phyloP scores from a whole-genome alignment of 2,113 vertebrate genomes.

The Cebus imitator region DNA sequence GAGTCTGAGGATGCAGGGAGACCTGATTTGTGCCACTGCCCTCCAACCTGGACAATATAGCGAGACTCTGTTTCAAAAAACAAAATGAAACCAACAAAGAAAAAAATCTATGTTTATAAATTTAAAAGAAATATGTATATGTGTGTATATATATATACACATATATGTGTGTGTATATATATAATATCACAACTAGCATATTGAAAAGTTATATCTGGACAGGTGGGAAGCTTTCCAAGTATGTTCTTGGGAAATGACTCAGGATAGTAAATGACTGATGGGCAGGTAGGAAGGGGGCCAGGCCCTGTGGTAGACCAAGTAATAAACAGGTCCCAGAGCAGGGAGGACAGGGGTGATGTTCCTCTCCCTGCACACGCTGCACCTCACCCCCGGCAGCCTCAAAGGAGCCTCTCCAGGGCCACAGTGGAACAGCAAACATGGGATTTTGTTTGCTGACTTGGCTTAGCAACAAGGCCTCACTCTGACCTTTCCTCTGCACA shows the following conservation, averaged over 20 bases:
- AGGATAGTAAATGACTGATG: neutral
- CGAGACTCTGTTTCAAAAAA: no score
- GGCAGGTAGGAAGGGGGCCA: neutral
- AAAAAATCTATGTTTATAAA: no score
- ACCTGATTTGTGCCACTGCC: no score
- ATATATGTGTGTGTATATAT: no score
- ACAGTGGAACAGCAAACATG: constrained; percentile 60
- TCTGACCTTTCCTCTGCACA: constrained; percentile 43
- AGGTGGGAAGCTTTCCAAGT: neutral
- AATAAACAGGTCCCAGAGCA: neutral
- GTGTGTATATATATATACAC: no score
- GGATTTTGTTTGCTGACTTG: constrained; percentile 67
- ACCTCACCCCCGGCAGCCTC: neutral
- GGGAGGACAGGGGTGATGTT: neutral
- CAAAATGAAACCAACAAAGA: no score
- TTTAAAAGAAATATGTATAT: no score
- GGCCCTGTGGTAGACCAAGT: neutral
- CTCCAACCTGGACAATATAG: no score
- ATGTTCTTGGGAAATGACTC: neutral
- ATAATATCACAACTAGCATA: neutral
- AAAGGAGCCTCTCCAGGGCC: constrained; percentile 37
- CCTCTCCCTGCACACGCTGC: neutral
- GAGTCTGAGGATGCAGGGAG: no score
- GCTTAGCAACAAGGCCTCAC: constrained; percentile 31
- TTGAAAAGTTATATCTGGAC: neutral